Evolutionary conservation across 2,113 vertebrate species (phyloP).

Genomic region (Heliornis fulica): DNA sequence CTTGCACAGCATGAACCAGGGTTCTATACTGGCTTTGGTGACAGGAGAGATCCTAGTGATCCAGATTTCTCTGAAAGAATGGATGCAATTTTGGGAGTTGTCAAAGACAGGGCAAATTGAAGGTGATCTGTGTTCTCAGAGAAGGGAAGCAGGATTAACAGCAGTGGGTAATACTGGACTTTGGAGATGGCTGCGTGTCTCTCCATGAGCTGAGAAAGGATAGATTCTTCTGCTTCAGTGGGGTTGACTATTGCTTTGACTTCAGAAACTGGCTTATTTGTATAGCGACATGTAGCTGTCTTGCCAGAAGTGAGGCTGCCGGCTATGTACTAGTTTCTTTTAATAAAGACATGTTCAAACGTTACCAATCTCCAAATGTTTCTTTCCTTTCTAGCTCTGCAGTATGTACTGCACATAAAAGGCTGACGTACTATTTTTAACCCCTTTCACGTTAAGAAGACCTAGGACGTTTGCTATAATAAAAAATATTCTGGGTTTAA

Average conservation of each 20-base stretch:
- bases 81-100: background rate
- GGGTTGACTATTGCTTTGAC: background rate
- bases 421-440: background rate
- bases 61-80: background rate
- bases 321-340: background rate
- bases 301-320: constrained; percentile 23
- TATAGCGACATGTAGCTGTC: constrained; percentile 8
- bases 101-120: background rate
- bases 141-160: constrained; percentile 30
- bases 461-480: background rate
- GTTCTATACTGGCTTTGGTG: background rate
- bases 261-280: constrained; percentile 17
- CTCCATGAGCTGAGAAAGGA: constrained; percentile 43
- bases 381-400: background rate
- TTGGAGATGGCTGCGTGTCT: constrained; percentile 9
- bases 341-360: background rate
- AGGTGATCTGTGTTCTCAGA: background rate
- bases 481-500: background rate
- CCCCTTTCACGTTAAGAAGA: background rate
- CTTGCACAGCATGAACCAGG: background rate
- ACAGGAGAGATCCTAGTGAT: background rate
- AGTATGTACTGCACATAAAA: background rate
- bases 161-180: constrained; percentile 14
- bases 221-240: background rate
- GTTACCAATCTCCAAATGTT: background rate